Evolutionary conservation across 2,797 vertebrate genomes (phyloP).

Genomic region (Lateolabrax maculatus): DNA sequence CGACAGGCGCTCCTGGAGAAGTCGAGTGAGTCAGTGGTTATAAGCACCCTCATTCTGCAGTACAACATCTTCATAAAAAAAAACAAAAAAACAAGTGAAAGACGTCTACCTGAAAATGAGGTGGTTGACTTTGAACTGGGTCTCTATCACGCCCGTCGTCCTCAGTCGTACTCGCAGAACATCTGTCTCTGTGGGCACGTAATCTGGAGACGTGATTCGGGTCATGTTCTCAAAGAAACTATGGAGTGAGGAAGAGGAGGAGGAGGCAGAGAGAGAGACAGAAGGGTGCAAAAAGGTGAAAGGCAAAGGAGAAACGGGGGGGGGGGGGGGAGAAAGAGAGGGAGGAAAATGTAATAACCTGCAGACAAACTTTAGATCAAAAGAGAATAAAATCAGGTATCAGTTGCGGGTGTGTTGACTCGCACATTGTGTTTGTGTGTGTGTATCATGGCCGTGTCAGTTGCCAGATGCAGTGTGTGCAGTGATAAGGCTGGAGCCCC

Average conservation of each 20-base stretch:
- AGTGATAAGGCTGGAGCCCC: constrained; percentile 72
- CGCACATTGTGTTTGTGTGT: constrained; percentile 14
- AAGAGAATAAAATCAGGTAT: constrained; percentile 50
- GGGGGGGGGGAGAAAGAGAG: background rate
- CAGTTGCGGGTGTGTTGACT: constrained; percentile 11
- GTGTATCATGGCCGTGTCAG: background rate
- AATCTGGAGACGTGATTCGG: constrained; percentile 80
- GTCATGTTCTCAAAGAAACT: constrained; percentile 87
- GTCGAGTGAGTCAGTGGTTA: background rate
- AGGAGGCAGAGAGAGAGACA: background rate
- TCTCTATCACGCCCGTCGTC: constrained; percentile 87
- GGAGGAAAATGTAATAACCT: constrained; percentile 34
- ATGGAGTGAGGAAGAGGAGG: background rate
- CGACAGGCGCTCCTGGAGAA: constrained; percentile 1
- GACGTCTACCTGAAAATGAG: constrained; percentile 83
- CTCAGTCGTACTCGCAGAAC: constrained; percentile 85
- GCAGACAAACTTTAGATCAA: constrained; percentile 73
- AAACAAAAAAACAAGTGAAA: constrained; percentile 4
- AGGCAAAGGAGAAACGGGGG: constrained; percentile 4
- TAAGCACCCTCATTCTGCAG: background rate
- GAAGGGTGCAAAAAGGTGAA: constrained; percentile 10
- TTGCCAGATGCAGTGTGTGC: constrained; percentile 47
- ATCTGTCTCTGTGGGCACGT: constrained; percentile 85
- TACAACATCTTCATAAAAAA: background rate
- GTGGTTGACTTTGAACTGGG: constrained; percentile 87